Conservation (phyloP, 1,140 invertebrate species). For the Sogatella furcifera region DNA sequence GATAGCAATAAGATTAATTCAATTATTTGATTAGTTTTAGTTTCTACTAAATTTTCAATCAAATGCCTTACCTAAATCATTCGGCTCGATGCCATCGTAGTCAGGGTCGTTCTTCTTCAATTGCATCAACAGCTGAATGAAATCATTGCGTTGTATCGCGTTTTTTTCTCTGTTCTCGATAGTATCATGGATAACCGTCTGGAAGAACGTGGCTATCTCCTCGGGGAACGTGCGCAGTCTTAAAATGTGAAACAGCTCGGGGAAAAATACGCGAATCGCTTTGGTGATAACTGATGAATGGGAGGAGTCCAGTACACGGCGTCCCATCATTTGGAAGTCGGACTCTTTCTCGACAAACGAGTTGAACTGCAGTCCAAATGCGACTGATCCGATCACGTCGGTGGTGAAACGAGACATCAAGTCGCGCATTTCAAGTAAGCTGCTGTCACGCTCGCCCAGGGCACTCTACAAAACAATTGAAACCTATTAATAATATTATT, state of each 20-base stretch:
- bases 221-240: neutral
- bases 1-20: too few relatives aligned
- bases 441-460: too few relatives aligned
- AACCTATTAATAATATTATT: too few relatives aligned
- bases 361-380: constrained; percentile 48
- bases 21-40: too few relatives aligned
- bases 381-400: constrained; percentile 49
- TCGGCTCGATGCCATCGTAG: neutral
- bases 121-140: constrained; percentile 25
- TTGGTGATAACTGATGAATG: constrained; percentile 4
- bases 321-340: constrained; percentile 35
- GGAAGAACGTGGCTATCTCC: constrained; percentile 26
- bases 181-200: constrained; percentile 25
- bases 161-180: constrained; percentile 35
- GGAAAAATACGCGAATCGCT: neutral
- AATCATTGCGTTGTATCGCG: constrained; percentile 35
- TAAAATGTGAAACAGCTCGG: neutral
- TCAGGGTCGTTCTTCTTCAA: neutral
- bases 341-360: constrained; percentile 39
- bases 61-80: too few relatives aligned
- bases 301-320: constrained; percentile 19
- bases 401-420: constrained; percentile 46
- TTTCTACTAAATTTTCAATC: too few relatives aligned
- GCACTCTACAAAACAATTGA: too few relatives aligned
- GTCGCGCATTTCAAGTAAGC: constrained; percentile 40